Percentiles rank a stretch among this genome's conserved stretches.
These are phyloP conservation scores for Mycogona germanica DNA, from an alignment of 2,888 invertebrate species.

Conservation along the genomic window DNA sequence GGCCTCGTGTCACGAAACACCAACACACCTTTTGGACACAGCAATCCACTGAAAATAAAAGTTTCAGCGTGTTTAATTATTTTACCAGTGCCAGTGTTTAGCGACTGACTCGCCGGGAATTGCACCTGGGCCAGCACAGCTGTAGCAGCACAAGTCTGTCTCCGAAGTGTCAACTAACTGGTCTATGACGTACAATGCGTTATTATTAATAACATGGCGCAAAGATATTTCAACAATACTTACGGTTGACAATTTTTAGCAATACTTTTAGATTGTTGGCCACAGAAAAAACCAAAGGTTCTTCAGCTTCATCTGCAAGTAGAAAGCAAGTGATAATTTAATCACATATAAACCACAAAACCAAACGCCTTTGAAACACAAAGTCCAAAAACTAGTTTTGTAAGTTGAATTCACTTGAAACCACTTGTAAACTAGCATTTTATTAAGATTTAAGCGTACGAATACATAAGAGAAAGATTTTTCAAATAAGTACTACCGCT, in stretches of 20 bases:
- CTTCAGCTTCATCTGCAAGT: conserved; percentile 41
- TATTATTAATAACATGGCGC: too few species aligned
- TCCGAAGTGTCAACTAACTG: too few species aligned
- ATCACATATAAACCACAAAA: conserved; percentile 3
- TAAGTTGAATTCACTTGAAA: neutral
- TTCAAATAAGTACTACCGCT: too few species aligned
- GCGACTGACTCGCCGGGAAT: too few species aligned
- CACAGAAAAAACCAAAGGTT: conserved; percentile 54
- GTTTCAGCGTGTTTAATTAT: neutral
- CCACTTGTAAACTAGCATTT: neutral
- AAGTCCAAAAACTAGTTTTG: neutral
- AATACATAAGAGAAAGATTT: too few species aligned
- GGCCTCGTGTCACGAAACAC: conserved; percentile 62
- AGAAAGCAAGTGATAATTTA: neutral
- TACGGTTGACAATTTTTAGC: conserved; percentile 60
- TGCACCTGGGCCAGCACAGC: too few species aligned
- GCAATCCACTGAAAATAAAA: conserved; percentile 50
- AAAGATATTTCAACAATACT: conserved; percentile 40
- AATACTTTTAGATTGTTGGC: conserved; percentile 60
- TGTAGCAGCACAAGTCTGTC: too few species aligned
- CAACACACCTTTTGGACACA: conserved; percentile 58
- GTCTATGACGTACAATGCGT: too few species aligned
- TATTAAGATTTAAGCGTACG: neutral
- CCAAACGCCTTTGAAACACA: neutral
- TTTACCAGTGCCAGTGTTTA: too few species aligned